These are phyloP conservation scores for Reinhardtius hippoglossoides DNA, from an alignment of 2,113 vertebrate genomes.

Conservation along the genomic window DNA sequence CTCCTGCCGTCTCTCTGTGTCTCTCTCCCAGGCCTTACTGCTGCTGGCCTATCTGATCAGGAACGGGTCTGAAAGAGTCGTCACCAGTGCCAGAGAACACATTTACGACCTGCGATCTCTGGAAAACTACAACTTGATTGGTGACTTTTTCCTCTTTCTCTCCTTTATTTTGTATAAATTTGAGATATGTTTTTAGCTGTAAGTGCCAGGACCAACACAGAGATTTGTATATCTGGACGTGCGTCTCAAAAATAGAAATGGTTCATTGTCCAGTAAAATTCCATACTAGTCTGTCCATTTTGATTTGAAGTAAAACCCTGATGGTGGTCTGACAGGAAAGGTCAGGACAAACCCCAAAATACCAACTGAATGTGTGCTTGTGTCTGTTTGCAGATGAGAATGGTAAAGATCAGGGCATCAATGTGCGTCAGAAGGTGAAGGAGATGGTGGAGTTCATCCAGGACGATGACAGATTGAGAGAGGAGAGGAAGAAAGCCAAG, in stretches of 20 bases:
- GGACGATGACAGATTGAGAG: constrained; percentile 94
- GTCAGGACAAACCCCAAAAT: no score
- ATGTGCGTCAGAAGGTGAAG: constrained; percentile 98
- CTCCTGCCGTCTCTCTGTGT: background rate
- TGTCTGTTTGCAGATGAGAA: constrained; percentile 88
- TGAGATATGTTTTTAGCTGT: background rate
- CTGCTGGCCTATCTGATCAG: constrained; percentile 98
- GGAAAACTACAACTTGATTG: constrained; percentile 96
- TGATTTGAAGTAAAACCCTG: background rate
- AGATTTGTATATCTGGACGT: no score
- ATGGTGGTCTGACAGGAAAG: no score
- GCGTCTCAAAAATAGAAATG: background rate
- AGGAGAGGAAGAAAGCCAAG: constrained; percentile 98
- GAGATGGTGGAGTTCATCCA: constrained; percentile 99
- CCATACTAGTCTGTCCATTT: background rate
- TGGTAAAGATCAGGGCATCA: constrained; percentile 97
- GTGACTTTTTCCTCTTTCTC: constrained; percentile 39
- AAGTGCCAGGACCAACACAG: no score
- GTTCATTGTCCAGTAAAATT: background rate
- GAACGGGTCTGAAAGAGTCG: constrained; percentile 98
- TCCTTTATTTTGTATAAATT: background rate
- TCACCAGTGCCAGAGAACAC: constrained; percentile 99
- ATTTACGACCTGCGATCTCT: constrained; percentile 99
- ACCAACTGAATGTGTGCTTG: constrained; percentile 17
- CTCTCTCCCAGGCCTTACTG: constrained; percentile 88